These are phyloP conservation scores for Ceryle rudis DNA, from an alignment of 2,797 vertebrate species.

Conservation along the genomic window DNA sequence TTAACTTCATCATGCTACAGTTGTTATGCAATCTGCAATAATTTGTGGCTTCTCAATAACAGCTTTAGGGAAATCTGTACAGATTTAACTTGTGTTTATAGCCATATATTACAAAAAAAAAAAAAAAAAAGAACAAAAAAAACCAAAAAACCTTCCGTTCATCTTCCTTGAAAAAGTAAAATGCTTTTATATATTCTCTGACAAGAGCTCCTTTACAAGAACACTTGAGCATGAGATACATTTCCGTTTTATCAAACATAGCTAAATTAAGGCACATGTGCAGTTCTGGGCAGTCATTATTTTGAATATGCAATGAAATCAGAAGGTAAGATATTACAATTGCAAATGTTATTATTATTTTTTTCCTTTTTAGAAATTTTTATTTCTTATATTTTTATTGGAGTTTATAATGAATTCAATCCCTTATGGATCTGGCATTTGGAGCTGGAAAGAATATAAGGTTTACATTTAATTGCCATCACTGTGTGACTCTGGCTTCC, in stretches of 20 bases:
- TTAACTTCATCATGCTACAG: neutral
- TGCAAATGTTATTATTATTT: neutral
- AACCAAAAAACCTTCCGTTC: neutral
- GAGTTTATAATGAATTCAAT: neutral
- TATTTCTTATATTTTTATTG: neutral
- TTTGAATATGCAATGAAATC: neutral
- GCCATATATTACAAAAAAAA: neutral
- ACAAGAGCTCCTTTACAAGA: neutral
- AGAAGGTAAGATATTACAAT: neutral
- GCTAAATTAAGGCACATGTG: neutral
- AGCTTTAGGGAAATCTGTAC: conserved; percentile 20
- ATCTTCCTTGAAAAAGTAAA: neutral
- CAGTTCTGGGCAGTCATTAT: neutral
- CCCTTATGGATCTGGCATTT: neutral
- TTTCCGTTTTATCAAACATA: neutral
- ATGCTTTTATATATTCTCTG: neutral
- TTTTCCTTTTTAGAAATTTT: neutral
- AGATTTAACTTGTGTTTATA: neutral
- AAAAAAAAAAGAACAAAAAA: too few species aligned
- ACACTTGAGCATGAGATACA: neutral
- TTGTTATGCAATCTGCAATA: conserved; percentile 33
- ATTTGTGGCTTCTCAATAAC: conserved; percentile 48
- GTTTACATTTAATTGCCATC: neutral
- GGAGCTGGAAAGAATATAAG: neutral
- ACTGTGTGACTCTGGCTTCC: neutral